Percentiles rank a stretch among this genome's conserved stretches.
These are phyloP conservation scores for Gambelia wislizenii DNA, from an alignment of 2,797 vertebrate genomes.

Conservation along the genomic window DNA sequence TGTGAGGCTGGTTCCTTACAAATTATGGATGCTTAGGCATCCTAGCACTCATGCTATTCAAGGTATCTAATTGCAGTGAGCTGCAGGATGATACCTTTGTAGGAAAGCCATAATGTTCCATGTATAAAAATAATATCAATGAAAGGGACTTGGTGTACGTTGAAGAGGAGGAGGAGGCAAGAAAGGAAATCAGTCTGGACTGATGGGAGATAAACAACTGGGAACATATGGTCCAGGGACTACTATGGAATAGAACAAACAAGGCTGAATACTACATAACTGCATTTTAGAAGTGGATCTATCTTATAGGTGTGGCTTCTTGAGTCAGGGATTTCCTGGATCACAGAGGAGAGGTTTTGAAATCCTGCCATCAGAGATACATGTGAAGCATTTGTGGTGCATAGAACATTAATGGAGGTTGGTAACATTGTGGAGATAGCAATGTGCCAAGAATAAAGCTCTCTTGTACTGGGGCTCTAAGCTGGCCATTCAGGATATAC, in stretches of 20 bases:
- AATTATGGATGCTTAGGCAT: not conserved
- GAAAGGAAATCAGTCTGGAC: not conserved
- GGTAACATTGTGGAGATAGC: not conserved
- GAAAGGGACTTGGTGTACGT: not conserved
- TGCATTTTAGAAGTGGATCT: not conserved
- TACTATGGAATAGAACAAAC: not conserved
- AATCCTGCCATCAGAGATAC: not conserved
- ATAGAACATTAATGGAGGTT: not conserved
- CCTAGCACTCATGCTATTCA: not conserved
- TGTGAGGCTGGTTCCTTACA: not conserved
- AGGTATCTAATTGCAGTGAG: not conserved
- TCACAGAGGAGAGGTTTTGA: not conserved
- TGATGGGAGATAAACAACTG: not conserved
- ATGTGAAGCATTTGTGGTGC: not conserved
- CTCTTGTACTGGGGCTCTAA: not conserved
- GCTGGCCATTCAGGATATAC: not conserved
- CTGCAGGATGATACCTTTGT: not conserved
- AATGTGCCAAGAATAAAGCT: not conserved
- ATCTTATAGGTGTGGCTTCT: not conserved
- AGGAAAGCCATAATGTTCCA: not conserved
- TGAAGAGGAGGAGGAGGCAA: not conserved
- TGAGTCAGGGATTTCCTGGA: not conserved
- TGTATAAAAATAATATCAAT: not conserved
- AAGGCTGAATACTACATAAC: not conserved
- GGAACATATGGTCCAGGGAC: not conserved